Evolutionary conservation across 1,140 invertebrate genomes (phyloP), one percentile per base, ranked within the genome.

Genomic region (Lithobius niger): DNA sequence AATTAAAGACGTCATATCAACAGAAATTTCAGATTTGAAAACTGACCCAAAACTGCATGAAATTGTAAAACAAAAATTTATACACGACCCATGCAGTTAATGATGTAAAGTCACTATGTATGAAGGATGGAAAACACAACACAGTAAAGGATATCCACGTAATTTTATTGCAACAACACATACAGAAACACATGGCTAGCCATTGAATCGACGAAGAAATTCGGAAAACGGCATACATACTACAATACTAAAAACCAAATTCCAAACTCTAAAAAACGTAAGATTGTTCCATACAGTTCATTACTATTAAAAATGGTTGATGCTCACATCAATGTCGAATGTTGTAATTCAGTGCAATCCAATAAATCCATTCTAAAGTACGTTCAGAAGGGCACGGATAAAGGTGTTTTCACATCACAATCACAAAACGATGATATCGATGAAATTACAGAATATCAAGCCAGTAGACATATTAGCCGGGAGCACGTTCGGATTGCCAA

Each of bases 231-330:
- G n/a, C n/a, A n/a, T n/a, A n/a, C n/a, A n/a, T n/a, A n/a, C n/a
- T n/a, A n/a, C n/a, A n/a, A n/a, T n/a, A n/a, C n/a, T n/a, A n/a
- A n/a, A n/a, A n/a, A n/a, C n/a, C n/a, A n/a, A n/a, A n/a, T n/a
- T n/a, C n/a, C n/a, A n/a, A n/a, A n/a, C n/a, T n/a, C n/a, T n/a
- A n/a, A n/a, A n/a, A n/a, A n/a, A n/a, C n/a, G n/a, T n/a, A n/a
- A 70, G 71, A 62, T 77, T 52, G 74, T 76, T 28, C 75, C 73
- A 51, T 78, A 77, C 66, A 73, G 67, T 57, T 69, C 72, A 19
- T 54, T 74, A 3, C 65, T 79, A 15, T 68, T 60, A 2, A 69
- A 70, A 63, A 74, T 61, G 48, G 78, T 68, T 57, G 66, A 77
- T 53, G 61, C 50, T 18, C 64, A 66, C 50, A 64, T 66, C 19